Evolutionary conservation across 2,797 vertebrate genomes (phyloP).

Genomic region (Tachyglossus aculeatus): DNA sequence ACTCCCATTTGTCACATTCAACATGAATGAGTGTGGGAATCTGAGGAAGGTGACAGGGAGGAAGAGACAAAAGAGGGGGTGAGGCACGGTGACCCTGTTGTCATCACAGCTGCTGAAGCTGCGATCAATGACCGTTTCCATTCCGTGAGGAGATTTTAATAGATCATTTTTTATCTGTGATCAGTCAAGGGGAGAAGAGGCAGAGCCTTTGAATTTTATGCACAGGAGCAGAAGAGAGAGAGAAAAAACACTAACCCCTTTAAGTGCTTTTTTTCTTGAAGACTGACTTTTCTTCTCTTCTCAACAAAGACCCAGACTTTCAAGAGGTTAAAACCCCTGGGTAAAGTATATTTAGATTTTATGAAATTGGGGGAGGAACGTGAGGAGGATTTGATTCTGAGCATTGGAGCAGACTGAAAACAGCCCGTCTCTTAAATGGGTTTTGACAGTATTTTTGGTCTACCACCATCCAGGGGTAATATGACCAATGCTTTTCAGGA

Average conservation of each 20-base stretch:
- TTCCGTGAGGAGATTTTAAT: conserved; percentile 26
- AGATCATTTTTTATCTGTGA: conserved; percentile 42
- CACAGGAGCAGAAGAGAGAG: conserved; percentile 4
- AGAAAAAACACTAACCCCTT: conserved; percentile 9
- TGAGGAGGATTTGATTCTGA: background rate
- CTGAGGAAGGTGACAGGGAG: too few relatives aligned
- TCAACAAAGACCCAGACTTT: conserved; percentile 18
- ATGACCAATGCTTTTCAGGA: conserved; percentile 12
- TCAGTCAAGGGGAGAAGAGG: conserved; percentile 49
- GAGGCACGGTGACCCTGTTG: background rate
- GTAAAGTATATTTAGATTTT: conserved; percentile 14
- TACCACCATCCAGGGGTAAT: conserved; percentile 8
- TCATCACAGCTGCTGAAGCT: background rate
- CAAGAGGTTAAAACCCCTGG: background rate
- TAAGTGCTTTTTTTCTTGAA: conserved; percentile 27
- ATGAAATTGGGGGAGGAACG: too few relatives aligned
- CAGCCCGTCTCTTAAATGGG: background rate
- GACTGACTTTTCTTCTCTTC: conserved; percentile 18
- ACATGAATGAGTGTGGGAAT: too few relatives aligned
- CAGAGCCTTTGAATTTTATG: conserved; percentile 49
- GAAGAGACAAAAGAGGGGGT: background rate
- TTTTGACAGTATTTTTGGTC: background rate
- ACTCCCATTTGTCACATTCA: too few relatives aligned
- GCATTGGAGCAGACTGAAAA: background rate
- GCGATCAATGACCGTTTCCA: conserved; percentile 24